Evolutionary conservation across 2,888 invertebrate genomes (phyloP).

Genomic region (Torymus aiolomorphi): DNA sequence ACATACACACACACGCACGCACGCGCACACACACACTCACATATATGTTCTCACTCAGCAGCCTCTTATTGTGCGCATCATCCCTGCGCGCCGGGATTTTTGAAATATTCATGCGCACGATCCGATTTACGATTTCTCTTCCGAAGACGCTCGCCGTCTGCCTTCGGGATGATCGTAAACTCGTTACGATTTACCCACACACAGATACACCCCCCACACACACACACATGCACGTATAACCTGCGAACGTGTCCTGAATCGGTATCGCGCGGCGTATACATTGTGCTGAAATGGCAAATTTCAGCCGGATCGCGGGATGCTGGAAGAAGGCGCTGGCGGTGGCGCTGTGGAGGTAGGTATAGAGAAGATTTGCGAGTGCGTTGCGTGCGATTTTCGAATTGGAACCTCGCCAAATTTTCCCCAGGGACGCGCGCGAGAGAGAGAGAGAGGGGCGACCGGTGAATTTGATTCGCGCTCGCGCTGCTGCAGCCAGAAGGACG

Average conservation of each 20-base stretch:
- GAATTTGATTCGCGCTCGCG: slow-evolving; percentile 16
- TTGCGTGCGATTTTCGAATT: slow-evolving; percentile 21
- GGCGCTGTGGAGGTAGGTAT: too few species aligned
- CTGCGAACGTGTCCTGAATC: slow-evolving; percentile 36
- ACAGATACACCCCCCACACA: too few species aligned
- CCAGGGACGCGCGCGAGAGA: background rate
- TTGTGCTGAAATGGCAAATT: slow-evolving; percentile 26
- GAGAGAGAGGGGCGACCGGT: background rate
- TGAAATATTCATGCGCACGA: slow-evolving; percentile 7
- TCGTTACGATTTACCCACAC: slow-evolving; percentile 25
- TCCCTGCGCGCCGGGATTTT: background rate
- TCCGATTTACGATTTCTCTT: slow-evolving; percentile 21
- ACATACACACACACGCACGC: too few species aligned
- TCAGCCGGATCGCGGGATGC: background rate
- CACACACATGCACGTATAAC: too few species aligned
- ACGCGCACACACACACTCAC: too few species aligned
- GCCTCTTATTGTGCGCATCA: too few species aligned
- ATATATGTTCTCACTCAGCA: too few species aligned
- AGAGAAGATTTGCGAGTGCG: slow-evolving; percentile 1
- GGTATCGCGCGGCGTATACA: background rate
- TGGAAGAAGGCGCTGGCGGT: too few species aligned
- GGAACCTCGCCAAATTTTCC: slow-evolving; percentile 34
- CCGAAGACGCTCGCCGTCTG: background rate
- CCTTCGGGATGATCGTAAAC: slow-evolving; percentile 26
- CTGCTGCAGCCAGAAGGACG: too few species aligned